phyloP scores from a whole-genome alignment of 92 coral and sea anemone genomes.

The Diadumene lineata region DNA sequence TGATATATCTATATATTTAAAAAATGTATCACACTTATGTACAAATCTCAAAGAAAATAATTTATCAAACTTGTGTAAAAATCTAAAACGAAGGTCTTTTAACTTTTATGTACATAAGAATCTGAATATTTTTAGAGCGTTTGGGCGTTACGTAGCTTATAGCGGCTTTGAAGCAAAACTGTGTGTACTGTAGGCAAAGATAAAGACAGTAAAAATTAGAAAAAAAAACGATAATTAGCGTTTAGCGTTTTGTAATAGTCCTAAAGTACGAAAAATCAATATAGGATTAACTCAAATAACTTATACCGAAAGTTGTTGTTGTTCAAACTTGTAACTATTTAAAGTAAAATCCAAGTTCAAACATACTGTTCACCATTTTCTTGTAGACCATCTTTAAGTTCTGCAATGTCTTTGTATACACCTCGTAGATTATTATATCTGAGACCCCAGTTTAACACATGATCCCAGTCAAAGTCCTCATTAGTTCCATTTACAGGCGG shows the following conservation, averaged over 20 bases:
- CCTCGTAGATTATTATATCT: constrained; percentile 84
- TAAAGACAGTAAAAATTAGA: too few species aligned
- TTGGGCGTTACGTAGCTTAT: too few species aligned
- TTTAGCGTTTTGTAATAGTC: too few species aligned
- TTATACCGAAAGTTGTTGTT: not conserved
- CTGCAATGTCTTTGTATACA: constrained; percentile 84
- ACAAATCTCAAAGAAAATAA: not conserved
- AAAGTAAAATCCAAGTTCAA: not conserved
- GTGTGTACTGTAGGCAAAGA: too few species aligned
- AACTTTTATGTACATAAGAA: not conserved
- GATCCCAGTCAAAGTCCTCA: constrained; percentile 88
- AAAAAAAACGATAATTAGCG: too few species aligned
- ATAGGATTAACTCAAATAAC: too few species aligned
- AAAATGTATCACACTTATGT: not conserved
- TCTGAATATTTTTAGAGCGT: not conserved
- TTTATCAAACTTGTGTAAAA: constrained; percentile 5
- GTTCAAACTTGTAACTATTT: not conserved
- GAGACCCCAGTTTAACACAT: constrained; percentile 85
- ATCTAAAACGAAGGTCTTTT: not conserved
- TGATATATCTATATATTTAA: not conserved
- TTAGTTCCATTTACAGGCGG: constrained; percentile 67
- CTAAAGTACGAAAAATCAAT: too few species aligned
- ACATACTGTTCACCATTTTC: constrained; percentile 41
- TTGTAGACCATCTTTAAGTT: constrained; percentile 54
- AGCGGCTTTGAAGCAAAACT: too few species aligned